Evolutionary conservation across 1,140 invertebrate genomes (phyloP).

Genomic region (Eubasilissa regina): DNA sequence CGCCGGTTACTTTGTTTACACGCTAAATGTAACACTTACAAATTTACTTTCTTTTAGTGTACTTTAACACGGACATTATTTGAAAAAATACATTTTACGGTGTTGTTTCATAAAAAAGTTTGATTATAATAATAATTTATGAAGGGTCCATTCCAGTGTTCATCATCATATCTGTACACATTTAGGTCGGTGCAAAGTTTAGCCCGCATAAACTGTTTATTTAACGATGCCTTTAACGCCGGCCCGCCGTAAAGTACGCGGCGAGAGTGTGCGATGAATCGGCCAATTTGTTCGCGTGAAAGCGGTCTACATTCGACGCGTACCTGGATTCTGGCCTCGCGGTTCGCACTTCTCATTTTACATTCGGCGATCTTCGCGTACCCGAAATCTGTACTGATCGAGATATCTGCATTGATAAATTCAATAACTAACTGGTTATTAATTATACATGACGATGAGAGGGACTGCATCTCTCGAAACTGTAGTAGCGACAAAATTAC

Average conservation of each 20-base stretch:
- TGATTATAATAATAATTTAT: background rate
- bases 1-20: too few relatives aligned
- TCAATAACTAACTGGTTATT: too few relatives aligned
- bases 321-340: background rate
- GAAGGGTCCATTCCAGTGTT: too few relatives aligned
- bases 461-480: too few relatives aligned
- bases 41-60: background rate
- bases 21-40: too few relatives aligned
- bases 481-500: too few relatives aligned
- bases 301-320: conserved; percentile 2
- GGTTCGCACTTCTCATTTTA: too few relatives aligned
- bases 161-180: conserved; percentile 3
- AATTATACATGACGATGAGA: too few relatives aligned
- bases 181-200: conserved; percentile 9
- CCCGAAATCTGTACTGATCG: too few relatives aligned
- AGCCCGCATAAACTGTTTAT: conserved; percentile 16
- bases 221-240: conserved; percentile 12
- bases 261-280: conserved; percentile 4
- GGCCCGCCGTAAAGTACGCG: background rate
- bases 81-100: background rate
- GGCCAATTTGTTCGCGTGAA: conserved; percentile 13
- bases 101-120: conserved; percentile 3
- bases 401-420: too few relatives aligned
- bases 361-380: too few relatives aligned
- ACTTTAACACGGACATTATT: background rate